Base-by-base conservation (phyloP, 2,113 vertebrate species). In the Typhlomys cinereus region DNA sequence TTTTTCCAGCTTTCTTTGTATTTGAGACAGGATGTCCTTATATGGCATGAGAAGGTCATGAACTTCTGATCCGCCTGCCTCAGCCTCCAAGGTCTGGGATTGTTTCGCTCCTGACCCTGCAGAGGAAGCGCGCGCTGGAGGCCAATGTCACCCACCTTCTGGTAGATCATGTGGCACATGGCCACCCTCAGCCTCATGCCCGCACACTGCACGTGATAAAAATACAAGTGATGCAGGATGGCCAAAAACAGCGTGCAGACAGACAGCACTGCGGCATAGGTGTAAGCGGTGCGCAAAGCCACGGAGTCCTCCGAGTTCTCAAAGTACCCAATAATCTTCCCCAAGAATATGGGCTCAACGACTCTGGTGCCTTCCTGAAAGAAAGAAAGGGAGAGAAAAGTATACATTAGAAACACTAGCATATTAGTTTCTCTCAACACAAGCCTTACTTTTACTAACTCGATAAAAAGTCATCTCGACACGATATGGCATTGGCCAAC, bases 81-180 rank as follows among this genome's bases (percentile, higher is more conserved):
- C 7, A 2, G 79, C 31, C 14, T 27, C 31, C 44, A 1, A 9
- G 10, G 44, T 41, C 41, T 1, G 31, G 7, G 34, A 36, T 13
- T 66, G 14, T n/a, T n/a, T n/a, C n/a, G 29, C 25, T 57, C 4
- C 29, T 10, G 36, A 44, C 3, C 41, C 27, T 41, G 44, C 29
- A 2, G 18, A 31, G 0, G 27, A 79, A 41, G 5, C 18, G 54
- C 20, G 70, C 0, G 5, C 3, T 8, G 31, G 21, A 14, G 50
- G 15, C 5, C 34, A 20, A 21, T 10, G 59, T 46, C 89, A 88
- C 98, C 97, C 89, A 99, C 99, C 99, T 99, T 99, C 67, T 96
- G 98, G 92, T 99, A 99, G 97, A 99, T 99, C 98, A 99, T 99
- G 93, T 99, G 99, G 90, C 99, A 99, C 98, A 99, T 98, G 54